phyloP scores from a whole-genome alignment of 2,888 invertebrate genomes.

The Lasioglossum morio region DNA sequence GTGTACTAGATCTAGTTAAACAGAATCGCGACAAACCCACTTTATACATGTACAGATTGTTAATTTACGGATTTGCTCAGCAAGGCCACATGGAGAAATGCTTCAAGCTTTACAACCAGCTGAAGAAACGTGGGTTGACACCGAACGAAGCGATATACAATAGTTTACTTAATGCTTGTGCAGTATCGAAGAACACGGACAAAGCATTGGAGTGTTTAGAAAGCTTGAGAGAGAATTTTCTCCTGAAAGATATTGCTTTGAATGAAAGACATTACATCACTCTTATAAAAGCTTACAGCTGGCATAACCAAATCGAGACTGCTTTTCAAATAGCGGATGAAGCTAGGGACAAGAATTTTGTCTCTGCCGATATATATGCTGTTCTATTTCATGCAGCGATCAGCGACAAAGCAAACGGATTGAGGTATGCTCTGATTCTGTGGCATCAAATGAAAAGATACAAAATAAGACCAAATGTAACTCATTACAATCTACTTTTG shows the following conservation, averaged over 20 bases:
- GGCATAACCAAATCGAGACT: conserved; percentile 91
- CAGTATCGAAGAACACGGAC: conserved; percentile 89
- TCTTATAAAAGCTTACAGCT: conserved; percentile 96
- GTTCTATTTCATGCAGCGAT: conserved; percentile 94
- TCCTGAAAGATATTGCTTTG: conserved; percentile 89
- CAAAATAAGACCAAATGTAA: conserved; percentile 89
- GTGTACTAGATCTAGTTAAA: conserved; percentile 92
- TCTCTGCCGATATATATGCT: conserved; percentile 90
- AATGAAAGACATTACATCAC: conserved; percentile 93
- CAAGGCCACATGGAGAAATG: conserved; percentile 95
- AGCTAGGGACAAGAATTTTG: conserved; percentile 89
- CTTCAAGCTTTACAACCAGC: conserved; percentile 92
- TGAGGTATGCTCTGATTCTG: conserved; percentile 92
- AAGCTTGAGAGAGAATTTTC: conserved; percentile 89
- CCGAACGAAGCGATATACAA: conserved; percentile 92
- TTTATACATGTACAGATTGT: conserved; percentile 91
- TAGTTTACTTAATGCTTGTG: conserved; percentile 94
- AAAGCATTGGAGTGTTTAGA: conserved; percentile 90
- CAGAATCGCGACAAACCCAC: conserved; percentile 92
- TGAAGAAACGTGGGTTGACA: conserved; percentile 90
- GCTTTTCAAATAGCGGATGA: conserved; percentile 95
- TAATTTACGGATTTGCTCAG: conserved; percentile 93
- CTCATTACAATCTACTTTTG: conserved; percentile 92
- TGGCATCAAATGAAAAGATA: conserved; percentile 92
- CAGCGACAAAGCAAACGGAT: conserved; percentile 91